Evolutionary conservation across 2,113 vertebrate species (phyloP), one percentile per base, ranked within the genome.

Genomic region (Nematolebias whitei): DNA sequence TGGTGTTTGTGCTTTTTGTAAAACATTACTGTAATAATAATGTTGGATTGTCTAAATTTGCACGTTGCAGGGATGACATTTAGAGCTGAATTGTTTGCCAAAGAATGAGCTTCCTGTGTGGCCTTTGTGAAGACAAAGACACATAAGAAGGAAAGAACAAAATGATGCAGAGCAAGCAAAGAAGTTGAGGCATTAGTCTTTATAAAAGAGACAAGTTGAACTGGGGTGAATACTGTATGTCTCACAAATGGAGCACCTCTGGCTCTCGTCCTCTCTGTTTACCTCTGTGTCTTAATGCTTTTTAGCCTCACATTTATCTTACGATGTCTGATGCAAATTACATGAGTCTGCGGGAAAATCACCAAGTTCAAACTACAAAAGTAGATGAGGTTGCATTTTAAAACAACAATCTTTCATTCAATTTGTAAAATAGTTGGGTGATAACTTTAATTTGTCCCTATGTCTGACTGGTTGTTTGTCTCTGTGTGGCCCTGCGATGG

Each of bases 241-340:
- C 18, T 16, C 23, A 55, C 44, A 64, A 35, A 24, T 32, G 58
- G 22, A 19, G 12, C 49, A 18, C 3, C 39, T 43, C 16, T 40
- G 1, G 0, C 51, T 19, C n/a, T 48, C 11, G 5, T 10, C 12
- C 35, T 43, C 40, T 4, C 4, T 58, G 32, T 19, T 43, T n/a
- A 48, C 45, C 24, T 51, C 38, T 54, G 5, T 57, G 10, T 76
- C 57, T 16, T 58, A 47, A 22, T 48, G 61, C 68, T 59, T 76
- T 76, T 75, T 52, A 59, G 35, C 53, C 58, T 73, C 58, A 82
- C 73, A 75, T 81, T 78, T 78, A 62, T 68, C 63, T 79, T 43
- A 61, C 75, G 52, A 66, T 72, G 44, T 76, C 52, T 76, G 67
- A 75, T 60, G 59, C 57, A 68, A 71, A 55, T 72, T 75, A 70